These are phyloP conservation scores for Novumbra hubbsi DNA, from an alignment of 2,797 vertebrate species.

Conservation along the genomic window DNA sequence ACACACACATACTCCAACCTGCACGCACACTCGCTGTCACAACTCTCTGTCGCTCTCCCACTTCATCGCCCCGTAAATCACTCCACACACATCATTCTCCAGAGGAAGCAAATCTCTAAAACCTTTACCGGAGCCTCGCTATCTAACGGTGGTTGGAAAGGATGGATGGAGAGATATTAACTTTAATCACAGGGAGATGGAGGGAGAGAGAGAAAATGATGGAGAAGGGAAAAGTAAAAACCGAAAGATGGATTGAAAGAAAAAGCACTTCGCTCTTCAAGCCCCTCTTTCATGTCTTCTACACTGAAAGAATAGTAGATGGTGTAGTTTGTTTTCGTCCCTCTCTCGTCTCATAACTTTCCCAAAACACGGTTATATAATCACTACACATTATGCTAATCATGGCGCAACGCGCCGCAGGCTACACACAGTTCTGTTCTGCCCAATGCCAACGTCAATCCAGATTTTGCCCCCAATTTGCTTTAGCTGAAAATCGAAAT, in stretches of 20 bases:
- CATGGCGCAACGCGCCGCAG: neutral
- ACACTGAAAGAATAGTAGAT: conserved; percentile 5
- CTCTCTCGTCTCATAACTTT: neutral
- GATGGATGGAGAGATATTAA: neutral
- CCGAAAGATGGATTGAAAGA: conserved; percentile 7
- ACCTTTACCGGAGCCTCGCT: no score
- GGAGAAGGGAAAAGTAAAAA: neutral
- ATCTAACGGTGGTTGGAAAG: neutral
- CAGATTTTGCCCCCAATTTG: neutral
- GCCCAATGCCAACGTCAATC: neutral
- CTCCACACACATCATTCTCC: conserved; percentile 20
- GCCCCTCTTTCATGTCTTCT: conserved; percentile 11
- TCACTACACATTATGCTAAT: neutral
- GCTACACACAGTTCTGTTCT: neutral
- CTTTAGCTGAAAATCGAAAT: neutral
- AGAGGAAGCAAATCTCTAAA: conserved; percentile 3
- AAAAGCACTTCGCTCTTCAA: neutral
- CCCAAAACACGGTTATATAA: neutral
- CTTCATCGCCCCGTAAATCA: conserved; percentile 14
- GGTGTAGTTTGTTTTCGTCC: conserved; percentile 3
- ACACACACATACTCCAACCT: neutral
- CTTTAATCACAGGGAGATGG: conserved; percentile 3
- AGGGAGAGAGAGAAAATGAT: neutral
- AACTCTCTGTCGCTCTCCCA: conserved; percentile 13
- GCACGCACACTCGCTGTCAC: neutral